Evolutionary conservation across 1,140 invertebrate genomes (phyloP).

Genomic region (Samia ricini): DNA sequence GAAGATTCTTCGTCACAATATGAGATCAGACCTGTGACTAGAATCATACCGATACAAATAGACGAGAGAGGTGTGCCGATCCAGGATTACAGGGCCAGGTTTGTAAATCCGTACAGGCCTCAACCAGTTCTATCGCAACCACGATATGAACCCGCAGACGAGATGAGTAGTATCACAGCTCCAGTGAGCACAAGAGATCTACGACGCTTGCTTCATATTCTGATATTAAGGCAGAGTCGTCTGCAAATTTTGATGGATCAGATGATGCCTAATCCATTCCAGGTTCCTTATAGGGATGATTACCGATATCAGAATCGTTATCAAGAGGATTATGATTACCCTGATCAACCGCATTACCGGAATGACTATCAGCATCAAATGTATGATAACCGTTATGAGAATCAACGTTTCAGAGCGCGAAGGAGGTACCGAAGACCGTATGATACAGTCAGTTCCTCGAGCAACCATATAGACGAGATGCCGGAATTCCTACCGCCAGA

Average conservation of each 20-base stretch:
- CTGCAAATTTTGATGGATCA: slow-evolving; percentile 77
- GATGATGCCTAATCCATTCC: slow-evolving; percentile 48
- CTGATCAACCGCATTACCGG: slow-evolving; percentile 54
- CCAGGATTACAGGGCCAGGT: slow-evolving; percentile 59
- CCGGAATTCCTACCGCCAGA: slow-evolving; percentile 82
- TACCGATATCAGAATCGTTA: slow-evolving; percentile 54
- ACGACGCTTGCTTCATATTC: slow-evolving; percentile 77
- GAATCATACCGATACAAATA: slow-evolving; percentile 59
- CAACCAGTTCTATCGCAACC: slow-evolving; percentile 52
- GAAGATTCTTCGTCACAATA: slow-evolving; percentile 45
- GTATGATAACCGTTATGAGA: slow-evolving; percentile 70
- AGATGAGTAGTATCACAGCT: slow-evolving; percentile 61
- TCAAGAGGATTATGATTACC: slow-evolving; percentile 61
- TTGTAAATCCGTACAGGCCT: slow-evolving; percentile 54
- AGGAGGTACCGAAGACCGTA: slow-evolving; percentile 66
- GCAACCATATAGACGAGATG: slow-evolving; percentile 78
- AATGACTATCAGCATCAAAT: slow-evolving; percentile 64
- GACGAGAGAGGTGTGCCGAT: slow-evolving; percentile 65
- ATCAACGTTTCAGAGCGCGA: slow-evolving; percentile 63
- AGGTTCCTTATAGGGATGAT: slow-evolving; percentile 44
- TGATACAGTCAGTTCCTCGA: slow-evolving; percentile 60
- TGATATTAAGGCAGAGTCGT: slow-evolving; percentile 77
- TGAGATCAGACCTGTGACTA: slow-evolving; percentile 48
- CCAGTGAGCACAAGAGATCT: slow-evolving; percentile 80
- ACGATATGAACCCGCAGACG: slow-evolving; percentile 52